Conservation (phyloP, 2,113 vertebrate species). For the Pampusana beccarii region DNA sequence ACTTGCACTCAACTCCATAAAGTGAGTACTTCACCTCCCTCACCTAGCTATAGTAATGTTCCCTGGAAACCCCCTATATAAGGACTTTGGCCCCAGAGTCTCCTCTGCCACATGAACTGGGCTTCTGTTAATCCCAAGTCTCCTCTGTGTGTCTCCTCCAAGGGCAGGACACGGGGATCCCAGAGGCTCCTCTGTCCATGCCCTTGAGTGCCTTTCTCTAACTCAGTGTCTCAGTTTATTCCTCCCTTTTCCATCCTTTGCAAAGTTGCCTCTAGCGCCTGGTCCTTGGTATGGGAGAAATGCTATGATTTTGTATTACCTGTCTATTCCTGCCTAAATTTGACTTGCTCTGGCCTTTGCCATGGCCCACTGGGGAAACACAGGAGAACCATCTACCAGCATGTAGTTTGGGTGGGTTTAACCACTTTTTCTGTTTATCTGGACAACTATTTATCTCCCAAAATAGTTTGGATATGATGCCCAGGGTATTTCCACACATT, state of each 20-base stretch:
- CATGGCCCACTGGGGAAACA: background rate
- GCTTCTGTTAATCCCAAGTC: background rate
- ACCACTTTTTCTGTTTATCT: background rate
- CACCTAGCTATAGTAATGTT: background rate
- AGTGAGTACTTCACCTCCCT: slow-evolving; percentile 65
- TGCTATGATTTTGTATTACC: background rate
- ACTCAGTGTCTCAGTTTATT: background rate
- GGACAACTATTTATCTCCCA: background rate
- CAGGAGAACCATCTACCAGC: background rate
- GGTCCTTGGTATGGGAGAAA: background rate
- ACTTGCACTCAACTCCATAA: slow-evolving; percentile 87
- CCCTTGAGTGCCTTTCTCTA: background rate
- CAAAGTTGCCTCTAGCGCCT: background rate
- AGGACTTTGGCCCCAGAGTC: background rate
- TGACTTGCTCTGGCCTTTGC: background rate
- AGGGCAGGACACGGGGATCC: background rate
- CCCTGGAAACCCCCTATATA: background rate
- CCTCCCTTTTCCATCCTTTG: background rate
- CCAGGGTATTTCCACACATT: background rate
- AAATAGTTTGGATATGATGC: background rate
- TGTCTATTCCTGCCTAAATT: background rate
- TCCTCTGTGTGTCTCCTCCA: background rate
- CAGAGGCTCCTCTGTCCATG: background rate
- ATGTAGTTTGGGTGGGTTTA: background rate
- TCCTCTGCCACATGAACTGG: background rate